Percentiles rank a stretch among this genome's conserved stretches.
Evolutionary conservation across 2,888 invertebrate species (phyloP).

Genomic region (Rhagonycha lutea): DNA sequence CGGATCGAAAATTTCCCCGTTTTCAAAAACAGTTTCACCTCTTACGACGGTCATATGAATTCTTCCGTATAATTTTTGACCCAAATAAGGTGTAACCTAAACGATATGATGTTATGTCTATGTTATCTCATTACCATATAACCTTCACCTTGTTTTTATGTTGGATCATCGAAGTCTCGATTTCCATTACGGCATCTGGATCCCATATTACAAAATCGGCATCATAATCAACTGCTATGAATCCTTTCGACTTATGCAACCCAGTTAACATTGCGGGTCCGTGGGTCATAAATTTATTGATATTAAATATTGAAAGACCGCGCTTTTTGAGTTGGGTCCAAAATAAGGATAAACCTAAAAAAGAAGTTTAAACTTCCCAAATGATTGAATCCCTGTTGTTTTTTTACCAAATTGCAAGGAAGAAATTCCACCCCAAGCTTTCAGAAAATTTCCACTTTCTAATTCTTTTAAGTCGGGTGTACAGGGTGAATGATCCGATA

Average conservation of each 20-base stretch:
- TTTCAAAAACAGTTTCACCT: constrained; percentile 64
- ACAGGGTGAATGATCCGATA: constrained; percentile 72
- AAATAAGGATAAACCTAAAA: constrained; percentile 65
- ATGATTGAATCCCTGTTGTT: neutral
- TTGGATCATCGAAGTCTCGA: constrained; percentile 62
- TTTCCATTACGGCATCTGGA: constrained; percentile 64
- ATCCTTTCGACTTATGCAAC: constrained; percentile 65
- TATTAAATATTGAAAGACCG: constrained; percentile 59
- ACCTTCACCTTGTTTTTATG: constrained; percentile 69
- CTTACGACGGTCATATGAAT: constrained; percentile 69
- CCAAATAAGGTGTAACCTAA: constrained; percentile 70
- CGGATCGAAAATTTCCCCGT: constrained; percentile 51
- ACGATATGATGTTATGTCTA: constrained; percentile 35
- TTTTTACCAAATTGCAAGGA: constrained; percentile 70
- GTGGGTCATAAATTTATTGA: constrained; percentile 64
- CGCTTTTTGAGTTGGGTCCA: constrained; percentile 68
- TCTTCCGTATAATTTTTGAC: constrained; percentile 63
- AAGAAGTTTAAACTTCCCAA: neutral
- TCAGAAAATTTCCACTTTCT: constrained; percentile 62
- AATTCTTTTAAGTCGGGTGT: constrained; percentile 64
- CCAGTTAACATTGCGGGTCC: constrained; percentile 68
- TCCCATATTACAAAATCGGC: constrained; percentile 76
- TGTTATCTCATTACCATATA: constrained; percentile 4
- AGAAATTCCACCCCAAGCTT: constrained; percentile 76
- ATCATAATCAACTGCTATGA: constrained; percentile 65